Evolutionary conservation across 2,797 vertebrate species (phyloP).

Genomic region (Ceyx erithaca): DNA sequence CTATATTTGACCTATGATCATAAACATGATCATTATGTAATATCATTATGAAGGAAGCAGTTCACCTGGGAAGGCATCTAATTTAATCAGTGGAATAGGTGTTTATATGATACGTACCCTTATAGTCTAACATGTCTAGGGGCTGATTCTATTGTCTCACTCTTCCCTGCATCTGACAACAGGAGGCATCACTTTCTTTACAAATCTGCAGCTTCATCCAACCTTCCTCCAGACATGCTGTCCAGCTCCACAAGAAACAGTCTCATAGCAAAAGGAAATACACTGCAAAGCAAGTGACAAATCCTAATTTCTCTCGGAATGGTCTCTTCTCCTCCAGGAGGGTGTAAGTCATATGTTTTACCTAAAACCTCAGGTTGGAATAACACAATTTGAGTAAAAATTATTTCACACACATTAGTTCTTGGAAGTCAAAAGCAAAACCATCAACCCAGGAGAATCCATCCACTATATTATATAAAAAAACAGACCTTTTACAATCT

Average conservation of each 20-base stretch:
- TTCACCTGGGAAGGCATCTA: not conserved
- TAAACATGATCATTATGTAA: not conserved
- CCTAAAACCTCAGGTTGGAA: not conserved
- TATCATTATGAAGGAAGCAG: not conserved
- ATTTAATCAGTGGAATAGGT: not conserved
- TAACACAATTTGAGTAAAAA: not conserved
- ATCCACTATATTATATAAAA: not conserved
- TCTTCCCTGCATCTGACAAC: not conserved
- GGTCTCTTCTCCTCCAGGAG: not conserved
- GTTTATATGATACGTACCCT: not conserved
- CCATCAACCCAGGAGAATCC: not conserved
- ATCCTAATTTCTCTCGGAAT: not conserved
- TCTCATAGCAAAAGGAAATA: not conserved
- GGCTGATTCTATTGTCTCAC: not conserved
- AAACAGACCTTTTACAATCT: not conserved
- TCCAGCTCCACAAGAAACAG: not conserved
- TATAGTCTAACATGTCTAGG: not conserved
- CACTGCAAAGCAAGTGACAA: not conserved
- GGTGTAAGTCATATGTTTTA: not conserved
- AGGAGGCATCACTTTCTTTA: not conserved
- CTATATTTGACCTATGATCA: not conserved
- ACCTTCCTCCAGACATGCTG: not conserved
- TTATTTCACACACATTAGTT: rapidly evolving
- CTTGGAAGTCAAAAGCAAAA: not conserved
- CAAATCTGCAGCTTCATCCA: not conserved